Base-by-base conservation (phyloP, 2,888 invertebrate species). In the Euplagia quadripunctaria region DNA sequence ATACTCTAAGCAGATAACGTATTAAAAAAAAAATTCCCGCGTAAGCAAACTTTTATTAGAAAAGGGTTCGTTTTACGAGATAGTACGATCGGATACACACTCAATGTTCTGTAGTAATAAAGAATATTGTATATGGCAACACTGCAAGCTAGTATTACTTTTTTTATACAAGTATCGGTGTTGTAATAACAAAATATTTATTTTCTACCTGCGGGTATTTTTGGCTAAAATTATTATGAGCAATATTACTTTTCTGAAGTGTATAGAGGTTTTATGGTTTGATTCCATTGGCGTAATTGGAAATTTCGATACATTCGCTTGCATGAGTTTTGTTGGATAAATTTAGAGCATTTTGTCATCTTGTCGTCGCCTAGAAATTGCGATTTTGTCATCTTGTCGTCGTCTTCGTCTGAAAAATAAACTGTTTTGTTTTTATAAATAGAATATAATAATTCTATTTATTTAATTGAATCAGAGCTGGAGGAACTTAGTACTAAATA, bases 181-280 rank as follows among this genome's bases (percentile, higher is more conserved):
- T 66, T 66, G 66, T 66, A 66, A 51, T 66, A 66, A 16, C 16
- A 66, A 66, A 49, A 51, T 31, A 51, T 66, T 41, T 41, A 63
- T 63, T 63, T 63, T 66, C 7, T 66, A 31, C 49, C 17, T 4
- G 51, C 66, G 4, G 31, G 31, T 51, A 51, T 66, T 66, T 66
- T 51, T 16, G 66, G 58, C 58, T 31, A 61, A 61, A 20, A 61
- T 20, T 55, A 55, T 55, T n/a, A 55, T 31, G 31, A 61, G 58
- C 58, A 61, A 31, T 61, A 20, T 61, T 31, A 61, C 31, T 61
- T 49, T 31, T 66, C 46, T 51, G 49, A 9, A 31, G 49, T 66
- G 49, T 16, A 66, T 66, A 17, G 4, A 17, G 4, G 9, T 17
- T 49, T 66, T 66, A 66, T 51, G 66, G 9, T 66, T 51, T 16